Conservation (phyloP, 2,113 vertebrate species). For the Murina feae region DNA sequence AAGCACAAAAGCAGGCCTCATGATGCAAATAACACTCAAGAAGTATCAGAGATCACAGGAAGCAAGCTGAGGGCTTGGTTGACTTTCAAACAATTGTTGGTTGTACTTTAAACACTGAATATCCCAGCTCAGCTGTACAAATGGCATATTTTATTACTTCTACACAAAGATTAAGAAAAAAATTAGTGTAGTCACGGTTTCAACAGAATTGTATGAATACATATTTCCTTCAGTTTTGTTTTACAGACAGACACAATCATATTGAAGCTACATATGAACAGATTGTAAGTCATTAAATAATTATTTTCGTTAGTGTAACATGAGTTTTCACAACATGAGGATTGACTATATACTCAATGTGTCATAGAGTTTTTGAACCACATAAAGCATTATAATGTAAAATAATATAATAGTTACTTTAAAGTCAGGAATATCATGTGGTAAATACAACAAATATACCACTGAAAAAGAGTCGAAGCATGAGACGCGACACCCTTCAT, state of each 20-base stretch:
- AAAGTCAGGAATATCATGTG: slow-evolving; percentile 33
- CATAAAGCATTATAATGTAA: slow-evolving; percentile 23
- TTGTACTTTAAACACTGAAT: slow-evolving; percentile 60
- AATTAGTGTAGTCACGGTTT: slow-evolving; percentile 70
- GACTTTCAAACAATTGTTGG: slow-evolving; percentile 46
- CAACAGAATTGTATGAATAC: slow-evolving; percentile 62
- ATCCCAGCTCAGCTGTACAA: slow-evolving; percentile 50
- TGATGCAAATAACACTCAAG: slow-evolving; percentile 20
- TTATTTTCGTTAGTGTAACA: slow-evolving; percentile 48
- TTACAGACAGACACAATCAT: slow-evolving; percentile 59
- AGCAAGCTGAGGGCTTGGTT: slow-evolving; percentile 24
- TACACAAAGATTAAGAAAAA: slow-evolving; percentile 66
- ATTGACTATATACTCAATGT: slow-evolving; percentile 5
- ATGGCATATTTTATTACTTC: slow-evolving; percentile 36
- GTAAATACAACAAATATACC: slow-evolving; percentile 30
- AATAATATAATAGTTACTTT: slow-evolving; percentile 48
- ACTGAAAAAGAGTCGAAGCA: slow-evolving; percentile 27
- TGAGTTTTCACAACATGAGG: slow-evolving; percentile 51
- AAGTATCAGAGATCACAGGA: slow-evolving; percentile 44
- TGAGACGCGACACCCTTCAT: background rate
- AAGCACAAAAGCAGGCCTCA: slow-evolving; percentile 41
- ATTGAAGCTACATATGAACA: slow-evolving; percentile 37
- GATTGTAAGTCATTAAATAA: slow-evolving; percentile 61
- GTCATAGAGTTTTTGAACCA: slow-evolving; percentile 49
- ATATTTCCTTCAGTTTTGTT: slow-evolving; percentile 68